phyloP scores from a whole-genome alignment of 2,888 invertebrate species.

The Trichacis sp. region DNA sequence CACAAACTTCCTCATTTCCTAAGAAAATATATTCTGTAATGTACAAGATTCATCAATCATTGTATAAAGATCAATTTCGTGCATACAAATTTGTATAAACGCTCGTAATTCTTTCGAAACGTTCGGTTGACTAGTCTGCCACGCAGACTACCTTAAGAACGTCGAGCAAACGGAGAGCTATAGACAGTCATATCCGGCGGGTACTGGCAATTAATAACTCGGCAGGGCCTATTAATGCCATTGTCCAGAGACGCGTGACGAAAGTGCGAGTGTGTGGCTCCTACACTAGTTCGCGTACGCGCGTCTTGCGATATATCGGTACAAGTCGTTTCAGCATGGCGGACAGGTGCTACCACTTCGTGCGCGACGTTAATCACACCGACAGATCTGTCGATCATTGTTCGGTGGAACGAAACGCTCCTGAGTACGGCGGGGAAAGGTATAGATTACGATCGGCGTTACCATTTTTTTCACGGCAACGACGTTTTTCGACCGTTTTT shows the following conservation, averaged over 20 bases:
- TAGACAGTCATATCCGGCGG: slow-evolving; percentile 68
- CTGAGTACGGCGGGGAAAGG: slow-evolving; percentile 32
- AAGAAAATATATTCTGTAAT: too few species aligned
- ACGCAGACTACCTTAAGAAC: too few species aligned
- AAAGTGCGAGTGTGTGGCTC: slow-evolving; percentile 49
- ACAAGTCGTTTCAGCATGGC: slow-evolving; percentile 43
- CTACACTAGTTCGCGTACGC: slow-evolving; percentile 24
- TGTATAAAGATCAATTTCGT: too few species aligned
- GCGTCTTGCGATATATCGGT: slow-evolving; percentile 22
- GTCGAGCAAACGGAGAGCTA: slow-evolving; percentile 62
- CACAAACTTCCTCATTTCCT: too few species aligned
- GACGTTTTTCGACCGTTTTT: neutral
- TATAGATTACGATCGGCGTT: slow-evolving; percentile 19
- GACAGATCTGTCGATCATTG: slow-evolving; percentile 56
- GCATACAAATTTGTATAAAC: too few species aligned
- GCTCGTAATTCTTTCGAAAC: too few species aligned
- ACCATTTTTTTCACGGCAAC: slow-evolving; percentile 3
- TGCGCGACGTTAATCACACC: slow-evolving; percentile 54
- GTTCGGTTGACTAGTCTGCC: too few species aligned
- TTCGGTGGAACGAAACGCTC: slow-evolving; percentile 51
- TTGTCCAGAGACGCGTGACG: slow-evolving; percentile 69
- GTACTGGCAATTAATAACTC: slow-evolving; percentile 68
- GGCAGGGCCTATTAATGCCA: slow-evolving; percentile 67
- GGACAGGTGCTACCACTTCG: slow-evolving; percentile 61
- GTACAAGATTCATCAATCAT: too few species aligned